These are phyloP conservation scores for Sphenodon punctatus DNA, from an alignment of 2,797 vertebrate genomes.

Conservation along the genomic window DNA sequence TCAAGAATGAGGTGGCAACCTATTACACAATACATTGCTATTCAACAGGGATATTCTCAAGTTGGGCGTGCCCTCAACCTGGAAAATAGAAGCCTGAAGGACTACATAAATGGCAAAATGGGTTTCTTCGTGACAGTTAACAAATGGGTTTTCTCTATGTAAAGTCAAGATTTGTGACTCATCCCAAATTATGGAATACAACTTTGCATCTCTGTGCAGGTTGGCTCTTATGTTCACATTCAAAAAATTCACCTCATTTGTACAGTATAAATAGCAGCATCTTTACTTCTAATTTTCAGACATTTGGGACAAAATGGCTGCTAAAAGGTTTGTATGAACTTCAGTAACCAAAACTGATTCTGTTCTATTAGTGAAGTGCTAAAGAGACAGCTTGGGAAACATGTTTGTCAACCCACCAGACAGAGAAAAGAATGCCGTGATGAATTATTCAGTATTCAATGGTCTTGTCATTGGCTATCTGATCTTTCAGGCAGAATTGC, in stretches of 20 bases:
- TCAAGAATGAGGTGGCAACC: neutral
- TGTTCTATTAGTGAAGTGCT: too few species aligned
- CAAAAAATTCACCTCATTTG: neutral
- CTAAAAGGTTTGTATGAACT: neutral
- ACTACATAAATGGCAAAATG: neutral
- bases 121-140: neutral
- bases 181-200: neutral
- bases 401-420: conserved; percentile 32
- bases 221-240: too few species aligned
- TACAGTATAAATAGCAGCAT: neutral
- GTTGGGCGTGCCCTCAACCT: neutral
- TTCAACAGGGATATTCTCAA: neutral
- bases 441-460: conserved; percentile 23
- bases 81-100: neutral
- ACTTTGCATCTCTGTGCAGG: too few species aligned
- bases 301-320: neutral
- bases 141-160: neutral
- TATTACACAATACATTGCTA: neutral
- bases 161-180: neutral
- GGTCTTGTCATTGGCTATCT: conserved; percentile 20
- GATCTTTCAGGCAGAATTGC: neutral
- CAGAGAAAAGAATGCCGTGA: conserved; percentile 11
- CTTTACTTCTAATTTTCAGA: neutral
- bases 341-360: neutral
- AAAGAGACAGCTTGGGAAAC: conserved; percentile 19